Base-by-base conservation (phyloP, 2,113 vertebrate species). In the Cervus canadensis region DNA sequence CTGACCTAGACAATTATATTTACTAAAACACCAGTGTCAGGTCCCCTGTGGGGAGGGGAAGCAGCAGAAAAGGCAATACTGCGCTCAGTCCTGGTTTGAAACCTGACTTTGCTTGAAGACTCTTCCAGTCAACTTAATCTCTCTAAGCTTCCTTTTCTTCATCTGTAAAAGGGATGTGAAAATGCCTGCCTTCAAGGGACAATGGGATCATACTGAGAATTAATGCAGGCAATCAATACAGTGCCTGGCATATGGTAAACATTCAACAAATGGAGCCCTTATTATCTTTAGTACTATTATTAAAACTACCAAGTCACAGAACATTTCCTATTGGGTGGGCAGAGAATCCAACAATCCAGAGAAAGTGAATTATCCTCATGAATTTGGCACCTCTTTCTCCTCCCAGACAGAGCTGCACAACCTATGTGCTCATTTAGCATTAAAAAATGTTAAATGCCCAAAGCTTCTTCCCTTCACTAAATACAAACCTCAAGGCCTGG, bases 401-500 rank as follows among this genome's bases (percentile, higher is more conserved):
- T 97, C 64, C 89, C 81, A 93, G 96, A 97, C 67, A 93, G 62
- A 94, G 94, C 36, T 91, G 81, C 64, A 92, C 88, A 97, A 97
- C 98, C 95, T 83, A 89, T 87, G 82, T 91, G 89, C 81, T 91
- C 95, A 87, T 25, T 43, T 76, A 97, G 97, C 97, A 96, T 95
- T 90, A 98, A 97, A 96, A 92, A 78, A 7, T 40, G 91, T 74
- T 0, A 86, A 97, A 96, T 95, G 88, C 2, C 2, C 57, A 98
- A 98, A 97, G 23, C 78, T 82, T 93, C 67, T 78, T 74, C 91
- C 87, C 94, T 94, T 98, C 97, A 96, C 98, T 97, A 98, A 97
- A 98, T 91, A 98, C 94, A 8, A 98, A 97, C 96, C 97, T 98
- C 97, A 95, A 97, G 96, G 96, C 78, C 96, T 93, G 88, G 45